A percentile compares a stretch with the other conserved stretches of the same genome.
These are phyloP conservation scores for Panthera tigris DNA, from an alignment of 2,113 vertebrate species.

Conservation along the genomic window DNA sequence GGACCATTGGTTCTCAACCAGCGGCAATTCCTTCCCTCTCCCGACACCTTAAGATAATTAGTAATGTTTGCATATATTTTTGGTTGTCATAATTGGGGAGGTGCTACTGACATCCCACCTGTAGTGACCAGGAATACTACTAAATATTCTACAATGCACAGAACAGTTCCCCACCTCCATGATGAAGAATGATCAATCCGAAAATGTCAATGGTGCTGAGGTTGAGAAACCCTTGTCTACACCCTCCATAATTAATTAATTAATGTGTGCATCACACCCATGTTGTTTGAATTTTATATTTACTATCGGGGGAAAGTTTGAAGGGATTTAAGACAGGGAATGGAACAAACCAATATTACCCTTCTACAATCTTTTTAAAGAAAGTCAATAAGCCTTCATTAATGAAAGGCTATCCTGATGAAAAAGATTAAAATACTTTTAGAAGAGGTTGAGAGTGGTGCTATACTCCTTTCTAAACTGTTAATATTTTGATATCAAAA, in stretches of 20 bases:
- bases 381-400: background rate
- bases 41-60: background rate
- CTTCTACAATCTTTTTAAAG: background rate
- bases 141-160: background rate
- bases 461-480: background rate
- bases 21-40: fast-evolving
- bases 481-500: background rate
- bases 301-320: background rate
- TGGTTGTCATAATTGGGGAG: background rate
- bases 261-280: background rate
- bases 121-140: background rate
- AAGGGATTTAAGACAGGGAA: background rate
- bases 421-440: background rate
- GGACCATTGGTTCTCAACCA: background rate
- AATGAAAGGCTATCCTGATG: background rate
- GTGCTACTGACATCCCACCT: background rate
- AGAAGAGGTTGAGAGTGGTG: background rate
- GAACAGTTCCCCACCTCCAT: background rate
- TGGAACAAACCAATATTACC: background rate
- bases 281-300: background rate
- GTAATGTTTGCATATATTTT: background rate
- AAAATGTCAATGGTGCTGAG: background rate
- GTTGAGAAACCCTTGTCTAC: background rate
- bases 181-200: background rate
- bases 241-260: background rate